These are phyloP conservation scores for Apotomis turbidana DNA, from an alignment of 2,888 invertebrate species.

Conservation along the genomic window DNA sequence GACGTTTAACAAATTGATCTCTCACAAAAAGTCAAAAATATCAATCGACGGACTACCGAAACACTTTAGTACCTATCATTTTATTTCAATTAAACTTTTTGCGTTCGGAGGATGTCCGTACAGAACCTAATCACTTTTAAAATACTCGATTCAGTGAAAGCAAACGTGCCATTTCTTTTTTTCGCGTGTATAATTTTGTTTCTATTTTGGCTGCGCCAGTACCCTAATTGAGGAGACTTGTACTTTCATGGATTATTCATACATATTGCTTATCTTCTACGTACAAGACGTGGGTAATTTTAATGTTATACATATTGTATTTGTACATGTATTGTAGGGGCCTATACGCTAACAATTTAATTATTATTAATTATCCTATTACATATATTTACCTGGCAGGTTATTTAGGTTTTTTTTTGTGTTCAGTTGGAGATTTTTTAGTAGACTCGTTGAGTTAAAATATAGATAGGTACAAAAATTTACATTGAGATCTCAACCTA, in stretches of 20 bases:
- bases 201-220: conserved; percentile 27
- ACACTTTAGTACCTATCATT: conserved; percentile 59
- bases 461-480: no score
- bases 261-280: not conserved
- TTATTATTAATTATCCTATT: no score
- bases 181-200: conserved; percentile 43
- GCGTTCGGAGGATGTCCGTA: conserved; percentile 63
- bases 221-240: conserved; percentile 26
- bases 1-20: conserved; percentile 50
- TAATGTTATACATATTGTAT: no score
- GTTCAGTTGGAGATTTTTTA: no score
- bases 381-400: no score
- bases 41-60: conserved; percentile 53
- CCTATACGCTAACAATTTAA: no score
- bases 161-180: conserved; percentile 51
- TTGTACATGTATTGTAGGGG: no score
- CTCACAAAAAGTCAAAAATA: conserved; percentile 53
- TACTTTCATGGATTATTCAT: conserved; percentile 31
- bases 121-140: conserved; percentile 61
- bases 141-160: conserved; percentile 68
- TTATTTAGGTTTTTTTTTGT: no score
- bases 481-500: no score
- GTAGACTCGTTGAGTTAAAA: no score
- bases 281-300: no score
- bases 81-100: conserved; percentile 70